These are phyloP conservation scores for Neoniphon sammara DNA, from an alignment of 2,797 vertebrate genomes.

Conservation along the genomic window DNA sequence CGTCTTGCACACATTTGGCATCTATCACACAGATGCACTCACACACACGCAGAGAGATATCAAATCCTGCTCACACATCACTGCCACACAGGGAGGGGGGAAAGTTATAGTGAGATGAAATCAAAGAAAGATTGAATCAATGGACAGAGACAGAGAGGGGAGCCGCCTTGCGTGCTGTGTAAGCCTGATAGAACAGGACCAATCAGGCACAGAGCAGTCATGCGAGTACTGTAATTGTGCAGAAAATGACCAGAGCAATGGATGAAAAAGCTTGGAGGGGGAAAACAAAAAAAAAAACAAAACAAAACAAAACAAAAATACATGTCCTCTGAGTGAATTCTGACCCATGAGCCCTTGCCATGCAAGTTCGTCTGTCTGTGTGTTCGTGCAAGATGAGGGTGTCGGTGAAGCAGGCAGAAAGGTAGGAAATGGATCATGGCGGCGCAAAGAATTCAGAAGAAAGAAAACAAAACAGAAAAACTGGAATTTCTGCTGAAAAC, in stretches of 20 bases:
- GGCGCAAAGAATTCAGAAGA: background rate
- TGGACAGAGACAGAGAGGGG: slow-evolving; percentile 25
- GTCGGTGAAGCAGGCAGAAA: background rate
- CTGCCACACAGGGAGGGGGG: slow-evolving; percentile 13
- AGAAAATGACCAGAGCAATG: slow-evolving; percentile 19
- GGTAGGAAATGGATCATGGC: background rate
- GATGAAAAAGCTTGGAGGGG: slow-evolving; percentile 2
- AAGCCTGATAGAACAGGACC: slow-evolving; percentile 25
- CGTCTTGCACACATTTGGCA: slow-evolving; percentile 25
- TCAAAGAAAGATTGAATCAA: slow-evolving; percentile 32
- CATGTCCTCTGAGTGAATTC: slow-evolving; percentile 1
- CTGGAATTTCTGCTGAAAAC: background rate
- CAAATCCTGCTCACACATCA: slow-evolving; percentile 32
- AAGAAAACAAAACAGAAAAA: background rate
- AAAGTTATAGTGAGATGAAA: slow-evolving; percentile 32
- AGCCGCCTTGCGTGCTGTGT: slow-evolving; percentile 23
- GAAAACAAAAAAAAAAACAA: background rate
- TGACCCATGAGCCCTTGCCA: background rate
- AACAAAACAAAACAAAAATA: background rate
- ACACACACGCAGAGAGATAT: background rate
- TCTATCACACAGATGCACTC: slow-evolving; percentile 3
- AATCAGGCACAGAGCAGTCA: slow-evolving; percentile 36
- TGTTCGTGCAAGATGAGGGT: background rate
- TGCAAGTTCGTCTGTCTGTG: slow-evolving; percentile 1
- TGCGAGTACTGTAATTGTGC: slow-evolving; percentile 6